A percentile compares a stretch with the other conserved stretches of the same genome.
Conservation (phyloP, 2,797 vertebrate genomes). For the Vespertilio murinus region DNA sequence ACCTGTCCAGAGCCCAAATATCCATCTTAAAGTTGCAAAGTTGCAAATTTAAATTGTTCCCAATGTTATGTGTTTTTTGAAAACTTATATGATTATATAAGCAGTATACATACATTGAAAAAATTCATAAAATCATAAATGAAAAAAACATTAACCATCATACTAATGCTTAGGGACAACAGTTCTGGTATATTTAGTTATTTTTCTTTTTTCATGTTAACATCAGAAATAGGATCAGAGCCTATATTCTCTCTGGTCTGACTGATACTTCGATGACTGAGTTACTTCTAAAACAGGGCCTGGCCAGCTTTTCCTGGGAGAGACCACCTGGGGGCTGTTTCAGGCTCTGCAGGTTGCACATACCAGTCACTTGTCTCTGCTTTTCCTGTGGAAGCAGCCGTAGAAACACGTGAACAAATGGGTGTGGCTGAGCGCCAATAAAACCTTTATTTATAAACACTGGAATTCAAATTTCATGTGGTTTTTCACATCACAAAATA, state of each 20-base stretch:
- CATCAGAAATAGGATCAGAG: not conserved
- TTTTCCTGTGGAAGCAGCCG: not conserved
- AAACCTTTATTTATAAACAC: not conserved
- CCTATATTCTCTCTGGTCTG: not conserved
- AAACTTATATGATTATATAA: not conserved
- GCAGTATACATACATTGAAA: not conserved
- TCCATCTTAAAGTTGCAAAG: not conserved
- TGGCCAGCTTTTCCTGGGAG: not conserved
- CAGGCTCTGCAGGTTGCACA: not conserved
- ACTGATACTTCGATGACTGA: not conserved
- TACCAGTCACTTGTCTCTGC: not conserved
- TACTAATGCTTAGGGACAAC: not conserved
- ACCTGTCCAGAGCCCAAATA: not conserved
- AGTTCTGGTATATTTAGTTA: not conserved
- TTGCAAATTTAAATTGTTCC: not conserved
- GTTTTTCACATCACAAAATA: not conserved
- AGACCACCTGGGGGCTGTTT: not conserved
- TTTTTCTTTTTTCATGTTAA: not conserved
- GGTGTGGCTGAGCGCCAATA: not conserved
- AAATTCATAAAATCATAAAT: not conserved
- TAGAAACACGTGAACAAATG: not conserved
- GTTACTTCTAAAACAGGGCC: not conserved
- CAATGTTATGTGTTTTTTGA: not conserved
- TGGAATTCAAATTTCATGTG: not conserved
- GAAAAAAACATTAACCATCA: not conserved